Conservation (phyloP, 2,888 invertebrate genomes). For the Macrophya alboannulata region DNA sequence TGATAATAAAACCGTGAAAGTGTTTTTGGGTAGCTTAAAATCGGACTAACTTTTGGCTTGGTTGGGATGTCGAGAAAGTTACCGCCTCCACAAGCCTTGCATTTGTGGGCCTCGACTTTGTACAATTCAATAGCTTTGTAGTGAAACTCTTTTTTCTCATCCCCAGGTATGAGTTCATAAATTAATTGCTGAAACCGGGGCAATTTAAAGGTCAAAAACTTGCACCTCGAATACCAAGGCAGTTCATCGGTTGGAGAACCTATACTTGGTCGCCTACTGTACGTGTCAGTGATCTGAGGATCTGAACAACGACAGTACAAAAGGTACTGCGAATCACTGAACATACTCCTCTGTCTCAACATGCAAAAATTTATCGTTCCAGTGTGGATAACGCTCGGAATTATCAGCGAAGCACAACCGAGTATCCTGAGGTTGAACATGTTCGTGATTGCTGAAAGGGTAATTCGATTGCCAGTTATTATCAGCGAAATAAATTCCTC, state of each 20-base stretch:
- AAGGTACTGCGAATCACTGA: constrained; percentile 71
- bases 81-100: constrained; percentile 79
- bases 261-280: neutral
- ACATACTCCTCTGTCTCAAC: constrained; percentile 64
- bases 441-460: constrained; percentile 81
- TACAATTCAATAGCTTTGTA: constrained; percentile 81
- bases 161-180: constrained; percentile 82
- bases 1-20: neutral
- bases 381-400: constrained; percentile 63
- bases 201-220: constrained; percentile 82
- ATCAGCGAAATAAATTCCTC: neutral
- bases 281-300: constrained; percentile 28
- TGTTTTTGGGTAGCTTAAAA: neutral
- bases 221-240: constrained; percentile 83
- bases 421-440: constrained; percentile 82
- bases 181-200: constrained; percentile 81
- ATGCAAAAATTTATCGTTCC: constrained; percentile 62
- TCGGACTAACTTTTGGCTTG: constrained; percentile 34
- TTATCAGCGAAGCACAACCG: constrained; percentile 80
- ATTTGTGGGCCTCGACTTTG: constrained; percentile 81
- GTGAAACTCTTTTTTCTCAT: constrained; percentile 83
- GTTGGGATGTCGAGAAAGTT: constrained; percentile 65
- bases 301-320: constrained; percentile 65
- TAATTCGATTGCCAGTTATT: neutral
- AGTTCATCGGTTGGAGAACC: constrained; percentile 67